Evolutionary conservation across 2,797 vertebrate species (phyloP), one percentile per base, ranked within the genome.

Genomic region (Takifugu rubripes): DNA sequence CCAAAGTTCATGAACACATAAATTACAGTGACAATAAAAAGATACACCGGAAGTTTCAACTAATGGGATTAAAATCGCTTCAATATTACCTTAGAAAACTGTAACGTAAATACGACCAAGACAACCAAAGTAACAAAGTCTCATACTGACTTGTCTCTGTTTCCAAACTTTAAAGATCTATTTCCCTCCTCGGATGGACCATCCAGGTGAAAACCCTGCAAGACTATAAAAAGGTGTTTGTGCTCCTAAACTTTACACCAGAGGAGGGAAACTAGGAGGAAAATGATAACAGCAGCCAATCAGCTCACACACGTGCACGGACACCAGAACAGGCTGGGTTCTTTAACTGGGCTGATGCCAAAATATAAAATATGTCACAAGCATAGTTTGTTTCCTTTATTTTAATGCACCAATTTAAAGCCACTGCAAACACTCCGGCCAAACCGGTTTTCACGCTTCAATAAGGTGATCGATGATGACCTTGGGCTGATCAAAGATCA

Each of bases 111-210:
- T 52, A 12, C 10, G 46, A 33, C 2, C 12, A 49, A 3, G 4
- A 33, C 10, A 10, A 33, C 4, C 43, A 0, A 43, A 54, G 26
- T 25, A 64, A 52, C 2, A 78, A 62, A 2, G 21, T 40, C 5
- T 25, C 24, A 49, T 81, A 85, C 83, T 81, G 47, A 82, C 82
- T 84, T 79, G 60, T 78, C 15, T 74, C 60, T 16, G 33, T 49
- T 52, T 56, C 16, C 67, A 52, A 56, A 42, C 15, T 25, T 42
- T 0, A 2, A 60, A 56, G 44, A 14, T 31, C 15, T 40, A 27
- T 49, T 56, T 12, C 36, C 3, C 36, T 14, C 36, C 36, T 40
- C 11, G 12, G 12, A 14, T 40, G 12, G 12, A 31, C 56, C 54
- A n/a, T 52, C 55, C 0, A 5, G 3, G 45, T 26, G 64, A 53